These are phyloP conservation scores for Dipodomys ordii DNA, from an alignment of 2,113 vertebrate genomes.

Conservation along the genomic window DNA sequence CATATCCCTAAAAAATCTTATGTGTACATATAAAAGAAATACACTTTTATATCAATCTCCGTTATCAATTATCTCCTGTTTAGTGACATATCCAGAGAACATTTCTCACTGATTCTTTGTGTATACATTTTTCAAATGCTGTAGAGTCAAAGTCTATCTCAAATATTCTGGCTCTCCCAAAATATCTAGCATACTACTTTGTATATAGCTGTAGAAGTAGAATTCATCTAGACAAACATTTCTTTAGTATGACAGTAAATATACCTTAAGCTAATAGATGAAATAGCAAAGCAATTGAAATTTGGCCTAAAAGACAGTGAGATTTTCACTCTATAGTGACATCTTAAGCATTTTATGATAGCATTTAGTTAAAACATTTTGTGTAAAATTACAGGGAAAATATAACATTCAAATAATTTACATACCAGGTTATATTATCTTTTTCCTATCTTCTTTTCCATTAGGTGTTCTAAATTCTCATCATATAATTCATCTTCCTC, in stretches of 20 bases:
- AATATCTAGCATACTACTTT: not conserved
- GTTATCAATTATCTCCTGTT: not conserved
- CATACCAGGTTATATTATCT: not conserved
- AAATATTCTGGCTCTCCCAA: not conserved
- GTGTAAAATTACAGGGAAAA: not conserved
- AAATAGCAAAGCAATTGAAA: not conserved
- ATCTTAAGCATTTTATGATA: not conserved
- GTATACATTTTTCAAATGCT: not conserved
- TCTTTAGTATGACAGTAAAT: not conserved
- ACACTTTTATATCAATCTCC: not conserved
- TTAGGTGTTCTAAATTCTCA: not conserved
- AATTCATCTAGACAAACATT: not conserved
- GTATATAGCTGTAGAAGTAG: not conserved
- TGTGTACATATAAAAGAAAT: not conserved
- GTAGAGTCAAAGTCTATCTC: not conserved
- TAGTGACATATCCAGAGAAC: constrained; percentile 15
- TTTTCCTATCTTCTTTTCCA: not conserved
- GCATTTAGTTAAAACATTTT: not conserved
- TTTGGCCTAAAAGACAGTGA: not conserved
- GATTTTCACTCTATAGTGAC: not conserved
- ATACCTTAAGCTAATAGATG: not conserved
- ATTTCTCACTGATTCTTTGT: not conserved
- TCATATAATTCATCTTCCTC: not conserved
- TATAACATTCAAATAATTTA: not conserved
- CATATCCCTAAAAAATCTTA: not conserved